These are phyloP conservation scores for Tubulanus polymorphus DNA, from an alignment of 2,888 invertebrate species.

Conservation along the genomic window DNA sequence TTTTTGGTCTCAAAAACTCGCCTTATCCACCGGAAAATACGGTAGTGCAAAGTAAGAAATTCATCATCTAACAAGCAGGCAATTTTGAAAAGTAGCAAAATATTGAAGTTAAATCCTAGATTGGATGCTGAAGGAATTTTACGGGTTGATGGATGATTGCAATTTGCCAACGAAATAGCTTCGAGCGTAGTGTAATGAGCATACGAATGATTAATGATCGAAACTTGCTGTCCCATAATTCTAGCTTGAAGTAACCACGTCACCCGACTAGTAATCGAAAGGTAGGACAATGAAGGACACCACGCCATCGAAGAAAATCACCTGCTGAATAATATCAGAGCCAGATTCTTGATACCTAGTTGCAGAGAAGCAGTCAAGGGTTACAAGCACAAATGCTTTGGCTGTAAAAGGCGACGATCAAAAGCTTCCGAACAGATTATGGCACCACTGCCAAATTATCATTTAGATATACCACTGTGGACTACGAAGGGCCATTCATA, in stretches of 20 bases:
- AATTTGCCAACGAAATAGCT: too few relatives aligned
- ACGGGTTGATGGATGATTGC: neutral
- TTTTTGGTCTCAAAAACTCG: too few relatives aligned
- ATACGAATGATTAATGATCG: too few relatives aligned
- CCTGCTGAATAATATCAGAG: neutral
- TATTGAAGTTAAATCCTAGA: neutral
- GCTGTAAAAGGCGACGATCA: constrained; percentile 1
- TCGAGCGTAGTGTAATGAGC: too few relatives aligned
- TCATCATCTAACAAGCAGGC: neutral
- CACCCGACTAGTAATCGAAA: too few relatives aligned
- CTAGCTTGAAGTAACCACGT: neutral
- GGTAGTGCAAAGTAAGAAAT: constrained; percentile 1
- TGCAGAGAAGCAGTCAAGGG: neutral
- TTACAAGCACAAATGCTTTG: constrained; percentile 3
- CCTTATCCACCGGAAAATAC: too few relatives aligned
- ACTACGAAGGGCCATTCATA: constrained; percentile 7
- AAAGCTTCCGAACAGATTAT: constrained; percentile 2
- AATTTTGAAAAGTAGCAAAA: neutral
- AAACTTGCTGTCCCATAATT: constrained; percentile 1
- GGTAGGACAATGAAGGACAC: neutral
- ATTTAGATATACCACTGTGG: neutral
- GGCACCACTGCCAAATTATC: constrained; percentile 10
- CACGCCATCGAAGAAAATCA: neutral
- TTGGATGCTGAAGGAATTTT: constrained; percentile 3
- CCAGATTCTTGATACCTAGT: neutral